Percentiles rank a stretch among this genome's conserved stretches.
Conservation (phyloP, 2,888 invertebrate genomes). For the Choristoneura rosaceana region DNA sequence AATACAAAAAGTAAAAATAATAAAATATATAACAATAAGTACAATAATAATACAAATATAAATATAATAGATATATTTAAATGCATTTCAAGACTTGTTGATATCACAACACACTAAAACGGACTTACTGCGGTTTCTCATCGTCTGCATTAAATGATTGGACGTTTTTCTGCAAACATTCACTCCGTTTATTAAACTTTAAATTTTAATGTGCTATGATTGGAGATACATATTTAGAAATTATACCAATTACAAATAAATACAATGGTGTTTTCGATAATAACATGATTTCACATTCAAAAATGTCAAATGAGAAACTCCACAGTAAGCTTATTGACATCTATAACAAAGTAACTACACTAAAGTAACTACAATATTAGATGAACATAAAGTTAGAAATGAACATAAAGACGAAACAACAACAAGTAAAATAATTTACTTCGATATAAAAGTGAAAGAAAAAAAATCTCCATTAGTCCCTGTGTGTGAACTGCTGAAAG, state of each 20-base stretch:
- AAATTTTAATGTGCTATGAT: slow-evolving; percentile 82
- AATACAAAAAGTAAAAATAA: slow-evolving; percentile 27
- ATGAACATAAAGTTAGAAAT: slow-evolving; percentile 16
- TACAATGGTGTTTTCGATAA: not conserved
- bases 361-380: slow-evolving; percentile 30
- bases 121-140: slow-evolving; percentile 79
- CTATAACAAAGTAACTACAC: slow-evolving; percentile 12
- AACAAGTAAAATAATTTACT: not conserved
- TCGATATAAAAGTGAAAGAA: too few relatives aligned
- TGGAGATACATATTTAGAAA: slow-evolving; percentile 60
- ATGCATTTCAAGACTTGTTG: slow-evolving; percentile 45
- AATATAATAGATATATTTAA: slow-evolving; percentile 61
- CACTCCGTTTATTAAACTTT: slow-evolving; percentile 54
- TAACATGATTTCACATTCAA: slow-evolving; percentile 2
- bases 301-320: slow-evolving; percentile 6
- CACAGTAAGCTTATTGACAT: slow-evolving; percentile 14
- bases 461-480: too few relatives aligned
- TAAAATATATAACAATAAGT: slow-evolving; percentile 11
- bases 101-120: slow-evolving; percentile 83
- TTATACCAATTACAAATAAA: slow-evolving; percentile 43
- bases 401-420: not conserved
- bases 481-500: too few relatives aligned
- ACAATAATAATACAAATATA: slow-evolving; percentile 27
- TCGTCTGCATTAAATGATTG: slow-evolving; percentile 82
- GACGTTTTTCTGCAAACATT: slow-evolving; percentile 82